Conservation (phyloP, 1,140 invertebrate species). For the Drosophila baimaii region DNA sequence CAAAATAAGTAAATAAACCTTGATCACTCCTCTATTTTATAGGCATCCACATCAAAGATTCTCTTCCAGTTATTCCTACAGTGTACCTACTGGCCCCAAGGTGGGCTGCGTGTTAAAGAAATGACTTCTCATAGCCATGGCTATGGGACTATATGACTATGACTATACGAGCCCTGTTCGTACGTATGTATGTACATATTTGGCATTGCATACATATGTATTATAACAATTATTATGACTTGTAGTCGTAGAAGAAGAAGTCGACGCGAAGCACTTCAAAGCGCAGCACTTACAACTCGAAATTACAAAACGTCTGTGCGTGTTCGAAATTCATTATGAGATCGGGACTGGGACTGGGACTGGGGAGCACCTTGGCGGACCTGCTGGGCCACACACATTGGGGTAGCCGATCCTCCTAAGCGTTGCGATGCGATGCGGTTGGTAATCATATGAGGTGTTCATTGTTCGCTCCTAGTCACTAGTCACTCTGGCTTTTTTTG, state of each 20-base stretch:
- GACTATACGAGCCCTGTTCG: conserved; percentile 13
- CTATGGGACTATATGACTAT: conserved; percentile 4
- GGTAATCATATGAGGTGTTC: conserved; percentile 74
- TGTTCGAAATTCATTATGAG: conserved; percentile 82
- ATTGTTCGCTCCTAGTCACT: conserved; percentile 64
- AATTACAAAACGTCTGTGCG: conserved; percentile 83
- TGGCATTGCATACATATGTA: conserved; percentile 55
- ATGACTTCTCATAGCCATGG: conserved; percentile 44
- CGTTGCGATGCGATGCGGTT: conserved; percentile 51
- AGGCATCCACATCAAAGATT: not conserved
- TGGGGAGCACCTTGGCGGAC: conserved; percentile 28
- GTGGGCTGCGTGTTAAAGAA: conserved; percentile 60
- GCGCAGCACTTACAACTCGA: conserved; percentile 74
- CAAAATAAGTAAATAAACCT: not conserved
- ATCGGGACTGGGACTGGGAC: conserved; percentile 4
- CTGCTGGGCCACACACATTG: conserved; percentile 26
- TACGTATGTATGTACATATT: conserved; percentile 40
- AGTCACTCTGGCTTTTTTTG: conserved; percentile 25
- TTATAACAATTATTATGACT: conserved; percentile 49
- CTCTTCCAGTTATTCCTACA: not conserved
- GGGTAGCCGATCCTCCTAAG: conserved; percentile 10
- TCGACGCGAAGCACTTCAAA: conserved; percentile 69
- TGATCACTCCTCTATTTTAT: not conserved
- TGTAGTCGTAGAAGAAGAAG: conserved; percentile 50
- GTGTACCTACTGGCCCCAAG: conserved; percentile 33